These are phyloP conservation scores for Oreochromis niloticus DNA, from an alignment of 2,113 vertebrate genomes.

Conservation along the genomic window DNA sequence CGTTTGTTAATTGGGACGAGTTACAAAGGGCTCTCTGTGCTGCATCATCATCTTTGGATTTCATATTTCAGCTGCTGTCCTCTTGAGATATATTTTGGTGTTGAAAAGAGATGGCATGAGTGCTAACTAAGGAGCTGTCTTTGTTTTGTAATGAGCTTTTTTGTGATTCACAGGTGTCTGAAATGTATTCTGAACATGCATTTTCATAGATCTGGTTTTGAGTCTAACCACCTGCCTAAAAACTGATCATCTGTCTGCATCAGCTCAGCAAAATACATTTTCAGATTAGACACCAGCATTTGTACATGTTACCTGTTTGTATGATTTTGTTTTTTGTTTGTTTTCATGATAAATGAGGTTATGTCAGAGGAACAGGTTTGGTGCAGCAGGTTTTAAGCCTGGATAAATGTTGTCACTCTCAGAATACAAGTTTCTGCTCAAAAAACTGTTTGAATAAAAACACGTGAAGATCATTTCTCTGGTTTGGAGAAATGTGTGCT, in stretches of 20 bases:
- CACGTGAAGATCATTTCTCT: neutral
- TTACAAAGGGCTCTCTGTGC: neutral
- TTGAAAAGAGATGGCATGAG: neutral
- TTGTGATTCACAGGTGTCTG: neutral
- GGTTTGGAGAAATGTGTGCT: neutral
- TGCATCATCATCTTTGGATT: neutral
- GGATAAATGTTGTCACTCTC: neutral
- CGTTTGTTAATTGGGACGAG: neutral
- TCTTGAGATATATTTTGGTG: neutral
- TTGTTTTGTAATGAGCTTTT: neutral
- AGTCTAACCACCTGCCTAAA: neutral
- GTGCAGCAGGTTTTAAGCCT: neutral
- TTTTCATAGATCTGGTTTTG: neutral
- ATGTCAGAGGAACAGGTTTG: neutral
- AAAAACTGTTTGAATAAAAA: slow-evolving; percentile 42
- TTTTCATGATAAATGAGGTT: neutral
- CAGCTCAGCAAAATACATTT: neutral
- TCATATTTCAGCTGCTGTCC: neutral
- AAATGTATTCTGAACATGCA: neutral
- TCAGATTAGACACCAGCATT: neutral
- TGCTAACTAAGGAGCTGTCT: neutral
- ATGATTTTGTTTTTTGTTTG: neutral
- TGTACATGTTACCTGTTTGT: neutral
- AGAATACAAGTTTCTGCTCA: neutral
- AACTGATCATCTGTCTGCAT: neutral